Base-by-base conservation (phyloP, 1,140 invertebrate genomes). In the Oedothorax gibbosus region DNA sequence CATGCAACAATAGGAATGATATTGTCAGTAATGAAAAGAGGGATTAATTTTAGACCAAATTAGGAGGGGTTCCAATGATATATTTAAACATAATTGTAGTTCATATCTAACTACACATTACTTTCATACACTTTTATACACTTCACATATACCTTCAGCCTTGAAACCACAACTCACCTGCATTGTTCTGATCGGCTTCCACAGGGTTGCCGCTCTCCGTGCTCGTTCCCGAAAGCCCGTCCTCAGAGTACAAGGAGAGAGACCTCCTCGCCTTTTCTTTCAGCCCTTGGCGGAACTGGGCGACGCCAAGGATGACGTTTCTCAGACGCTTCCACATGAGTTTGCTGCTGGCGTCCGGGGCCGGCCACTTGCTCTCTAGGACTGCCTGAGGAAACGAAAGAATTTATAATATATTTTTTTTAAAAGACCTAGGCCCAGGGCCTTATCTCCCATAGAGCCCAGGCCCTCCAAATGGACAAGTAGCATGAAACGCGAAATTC, bases 351-450 rank as follows among this genome's bases (percentile, higher is more conserved):
- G 93, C 94, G 91, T 94, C 94, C 88, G 96, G 94, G 14, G 95
- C 94, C 5, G 97, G 96, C 97, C 97, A 99, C 85, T 95, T 94
- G 49, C 97, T 96, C 91, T 99, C 98, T 21, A 99, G 91, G 15
- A 99, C 97, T 88, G 94, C 94, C 92, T 91, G 87, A 21, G 86
- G 86, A 21, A 62, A 69, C 71, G 76, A 87, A 11, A 60, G 77
- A 54, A 54, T 50, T 57, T 50, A 65, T 85, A 60, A 81, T 57
- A 71, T 82, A 53, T 18, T 68, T 21, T 15, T 68, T 68, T 68
- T 20, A 68, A 4, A 56, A n/a, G n/a, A n/a, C n/a, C n/a, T n/a
- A n/a, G n/a, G n/a, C n/a, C n/a, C n/a, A n/a, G n/a, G n/a, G n/a
- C n/a, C n/a, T n/a, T n/a, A n/a, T n/a, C n/a, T n/a, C n/a, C n/a